Evolutionary conservation across 2,113 vertebrate species (phyloP), one percentile per base, ranked within the genome.

Genomic region (Leptodactylus fuscus): DNA sequence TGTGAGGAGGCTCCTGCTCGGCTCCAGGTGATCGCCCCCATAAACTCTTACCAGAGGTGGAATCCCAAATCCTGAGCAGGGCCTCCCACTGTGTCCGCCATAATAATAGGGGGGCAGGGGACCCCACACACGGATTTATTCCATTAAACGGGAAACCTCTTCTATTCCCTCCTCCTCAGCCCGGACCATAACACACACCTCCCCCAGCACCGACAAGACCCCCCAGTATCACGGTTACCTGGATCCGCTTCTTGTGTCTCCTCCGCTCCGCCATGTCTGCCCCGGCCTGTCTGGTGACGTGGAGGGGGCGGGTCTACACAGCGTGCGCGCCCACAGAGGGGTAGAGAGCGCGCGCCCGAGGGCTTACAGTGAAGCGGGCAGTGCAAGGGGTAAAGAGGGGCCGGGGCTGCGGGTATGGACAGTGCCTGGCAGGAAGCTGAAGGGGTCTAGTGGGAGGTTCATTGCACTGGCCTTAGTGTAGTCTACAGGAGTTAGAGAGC

Each of bases 251-350:
- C 95, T 98, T 98, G 88, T 97, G 96, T 90, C 94, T 94, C 94
- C 96, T 97, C 93, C 97, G 97, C 89, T 99, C 97, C 96, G 97
- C 97, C 97, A 99, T 98, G 95, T 97, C 65, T 97, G 94, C 95
- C 93, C 92, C 92, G 92, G 91, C 93, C 94, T 92, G 93, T 92
- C 85, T 91, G 92, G 88, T 94, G 93, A 94, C 94, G 95, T 94
- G 94, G 89, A 93, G 83, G 48, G 49, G 87, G 86, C 79, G 87
- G 48, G 62, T 10, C 13, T 74, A 22, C 13, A 4, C 46, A 62
- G 85, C 32, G 81, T 84, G 79, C 87, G 88, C 89, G 86, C 75
- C 60, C 87, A 18, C 48, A 0, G 81, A 9, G 9, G 10, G 38
- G 58, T 11, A 55, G 18, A 79, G 20, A 11, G 74, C 86, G 58